These are phyloP conservation scores for Chloroceryle aenea DNA, from an alignment of 2,113 vertebrate species.

Conservation along the genomic window DNA sequence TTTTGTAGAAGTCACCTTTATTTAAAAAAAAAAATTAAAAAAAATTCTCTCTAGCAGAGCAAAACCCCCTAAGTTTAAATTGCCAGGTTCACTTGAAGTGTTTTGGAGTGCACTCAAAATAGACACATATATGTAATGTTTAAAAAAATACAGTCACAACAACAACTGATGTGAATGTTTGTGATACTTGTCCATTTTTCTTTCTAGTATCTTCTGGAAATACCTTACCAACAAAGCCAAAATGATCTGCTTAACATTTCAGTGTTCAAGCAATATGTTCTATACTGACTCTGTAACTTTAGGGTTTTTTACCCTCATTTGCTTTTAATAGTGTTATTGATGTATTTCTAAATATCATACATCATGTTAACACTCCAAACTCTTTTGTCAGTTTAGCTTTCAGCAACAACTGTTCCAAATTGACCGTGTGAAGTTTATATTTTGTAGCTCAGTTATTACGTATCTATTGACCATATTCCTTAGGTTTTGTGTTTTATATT, in stretches of 20 bases:
- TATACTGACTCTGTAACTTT: not conserved
- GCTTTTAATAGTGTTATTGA: constrained; percentile 18
- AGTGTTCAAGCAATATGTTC: not conserved
- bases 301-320: not conserved
- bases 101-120: not conserved
- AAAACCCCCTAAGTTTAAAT: not conserved
- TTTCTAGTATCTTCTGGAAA: not conserved
- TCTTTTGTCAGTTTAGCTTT: not conserved
- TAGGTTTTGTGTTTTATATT: not conserved
- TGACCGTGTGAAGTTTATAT: not conserved
- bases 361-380: constrained; percentile 39
- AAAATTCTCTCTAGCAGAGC: not conserved
- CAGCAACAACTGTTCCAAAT: constrained; percentile 22
- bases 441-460: not conserved
- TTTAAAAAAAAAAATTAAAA: not conserved
- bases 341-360: constrained; percentile 19
- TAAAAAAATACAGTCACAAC: not conserved
- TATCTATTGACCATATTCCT: not conserved
- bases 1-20: constrained; percentile 1
- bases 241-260: not conserved
- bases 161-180: not conserved
- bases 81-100: not conserved
- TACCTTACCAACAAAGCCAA: not conserved
- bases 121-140: not conserved
- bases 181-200: not conserved